These are phyloP conservation scores for Poecilia wingei DNA, from an alignment of 2,797 vertebrate species.

Conservation along the genomic window DNA sequence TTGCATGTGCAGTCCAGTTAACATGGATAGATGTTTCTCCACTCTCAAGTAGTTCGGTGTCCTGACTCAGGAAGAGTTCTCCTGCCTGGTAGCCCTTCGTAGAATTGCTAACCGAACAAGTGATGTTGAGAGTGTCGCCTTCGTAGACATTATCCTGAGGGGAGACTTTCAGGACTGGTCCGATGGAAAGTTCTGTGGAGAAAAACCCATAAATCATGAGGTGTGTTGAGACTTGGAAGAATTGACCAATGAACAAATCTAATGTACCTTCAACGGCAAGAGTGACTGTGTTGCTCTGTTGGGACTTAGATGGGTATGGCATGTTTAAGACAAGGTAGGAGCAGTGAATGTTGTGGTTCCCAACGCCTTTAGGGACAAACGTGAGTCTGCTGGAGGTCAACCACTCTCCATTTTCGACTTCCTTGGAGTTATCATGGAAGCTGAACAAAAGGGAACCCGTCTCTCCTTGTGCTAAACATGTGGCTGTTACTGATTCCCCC, in stretches of 20 bases:
- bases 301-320: constrained; percentile 11
- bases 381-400: not conserved
- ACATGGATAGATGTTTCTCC: constrained; percentile 10
- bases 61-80: constrained; percentile 55
- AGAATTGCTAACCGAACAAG: constrained; percentile 38
- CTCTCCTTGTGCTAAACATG: constrained; percentile 66
- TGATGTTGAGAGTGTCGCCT: constrained; percentile 71
- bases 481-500: constrained; percentile 59
- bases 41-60: constrained; percentile 5
- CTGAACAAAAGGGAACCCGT: constrained; percentile 59
- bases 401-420: not conserved
- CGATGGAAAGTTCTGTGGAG: constrained; percentile 64
- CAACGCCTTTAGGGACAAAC: constrained; percentile 2
- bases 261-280: constrained; percentile 68
- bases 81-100: fast-evolving
- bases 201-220: constrained; percentile 5
- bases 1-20: constrained; percentile 32
- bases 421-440: constrained; percentile 46
- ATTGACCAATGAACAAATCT: not conserved
- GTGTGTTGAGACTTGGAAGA: not conserved
- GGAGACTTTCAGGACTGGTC: constrained; percentile 51
- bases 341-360: constrained; percentile 62
- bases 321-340: constrained; percentile 52
- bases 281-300: constrained; percentile 40
- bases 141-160: constrained; percentile 67